Base-by-base conservation (phyloP, 2,113 vertebrate genomes). In the Etheostoma spectabile region DNA sequence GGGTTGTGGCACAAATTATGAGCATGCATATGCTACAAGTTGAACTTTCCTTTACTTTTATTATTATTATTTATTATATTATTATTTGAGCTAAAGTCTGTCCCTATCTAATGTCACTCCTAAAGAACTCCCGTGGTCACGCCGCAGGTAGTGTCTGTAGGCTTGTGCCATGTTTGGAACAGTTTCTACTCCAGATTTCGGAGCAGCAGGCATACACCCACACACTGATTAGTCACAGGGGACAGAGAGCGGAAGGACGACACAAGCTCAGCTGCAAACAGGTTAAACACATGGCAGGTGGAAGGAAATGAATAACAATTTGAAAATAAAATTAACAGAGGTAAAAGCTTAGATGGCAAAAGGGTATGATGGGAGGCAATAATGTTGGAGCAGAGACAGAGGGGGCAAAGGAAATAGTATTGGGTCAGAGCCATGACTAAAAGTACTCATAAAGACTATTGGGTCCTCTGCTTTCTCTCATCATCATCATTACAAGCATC, bases 161-260 rank as follows among this genome's bases (percentile, higher is more conserved):
- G 5, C 60, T 48, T 52, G 51, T 55, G 56, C 53, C 48, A 8
- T 45, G 59, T 79, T 81, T 72, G 55, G 77, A 71, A 67, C 16
- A 0, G 48, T 38, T 80, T 64, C 64, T 48, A 2, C 56, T 65
- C 73, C 78, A 81, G 80, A 82, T 83, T 85, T 82, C 5, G 49
- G 52, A 91, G 81, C 80, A 83, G 81, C 73, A 84, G 80, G 88
- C 56, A 2, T 2, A 82, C 79, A 38, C 88, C 85, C 83, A 86
- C 86, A 57, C 42, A 22, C 38, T 59, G 52, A 89, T 85, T 86
- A 89, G 79, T 89, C 87, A 89, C 52, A 27, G n/a, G 73, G 74
- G 81, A 79, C 61, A 22, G 30, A 38, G 63, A 69, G 57, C 1
- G 24, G 53, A 79, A 74, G 56, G 62, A 60, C 18, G 19, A 72